Percentiles rank a stretch among this genome's conserved stretches.
Evolutionary conservation across 2,113 vertebrate species (phyloP).

Genomic region (Phaethon lepturus): DNA sequence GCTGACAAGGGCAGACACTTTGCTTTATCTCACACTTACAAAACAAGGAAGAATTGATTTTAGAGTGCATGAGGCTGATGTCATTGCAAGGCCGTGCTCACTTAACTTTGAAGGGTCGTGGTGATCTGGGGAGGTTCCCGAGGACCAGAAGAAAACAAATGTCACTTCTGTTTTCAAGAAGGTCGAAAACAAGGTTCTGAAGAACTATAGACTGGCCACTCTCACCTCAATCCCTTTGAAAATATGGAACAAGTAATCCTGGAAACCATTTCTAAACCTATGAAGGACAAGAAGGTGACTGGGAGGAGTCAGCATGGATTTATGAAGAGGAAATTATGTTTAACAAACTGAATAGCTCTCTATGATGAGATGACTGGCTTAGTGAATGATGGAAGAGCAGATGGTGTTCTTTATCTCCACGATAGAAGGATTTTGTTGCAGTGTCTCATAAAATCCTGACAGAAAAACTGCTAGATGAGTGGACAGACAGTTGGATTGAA

Average conservation of each 20-base stretch:
- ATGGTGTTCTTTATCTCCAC: not conserved
- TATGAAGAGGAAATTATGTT: not conserved
- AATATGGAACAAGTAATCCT: not conserved
- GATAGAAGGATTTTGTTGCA: not conserved
- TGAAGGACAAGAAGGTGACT: not conserved
- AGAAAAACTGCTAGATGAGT: not conserved
- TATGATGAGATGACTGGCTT: not conserved
- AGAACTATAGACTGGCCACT: not conserved
- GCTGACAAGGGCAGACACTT: not conserved
- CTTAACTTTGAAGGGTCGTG: not conserved
- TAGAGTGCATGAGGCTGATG: not conserved
- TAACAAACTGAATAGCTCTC: not conserved
- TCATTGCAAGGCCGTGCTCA: not conserved
- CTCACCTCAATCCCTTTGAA: not conserved
- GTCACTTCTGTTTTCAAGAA: not conserved
- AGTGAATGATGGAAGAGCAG: not conserved
- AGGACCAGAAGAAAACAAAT: not conserved
- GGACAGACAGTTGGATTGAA: not conserved
- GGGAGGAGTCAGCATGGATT: not conserved
- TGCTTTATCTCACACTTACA: not conserved
- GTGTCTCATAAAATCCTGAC: not conserved
- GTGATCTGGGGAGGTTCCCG: not conserved
- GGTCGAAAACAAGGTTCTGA: not conserved
- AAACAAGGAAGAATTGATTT: not conserved
- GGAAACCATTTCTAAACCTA: not conserved